Base-by-base conservation (phyloP, 2,797 vertebrate species). In the Dromococcyx pavoninus region DNA sequence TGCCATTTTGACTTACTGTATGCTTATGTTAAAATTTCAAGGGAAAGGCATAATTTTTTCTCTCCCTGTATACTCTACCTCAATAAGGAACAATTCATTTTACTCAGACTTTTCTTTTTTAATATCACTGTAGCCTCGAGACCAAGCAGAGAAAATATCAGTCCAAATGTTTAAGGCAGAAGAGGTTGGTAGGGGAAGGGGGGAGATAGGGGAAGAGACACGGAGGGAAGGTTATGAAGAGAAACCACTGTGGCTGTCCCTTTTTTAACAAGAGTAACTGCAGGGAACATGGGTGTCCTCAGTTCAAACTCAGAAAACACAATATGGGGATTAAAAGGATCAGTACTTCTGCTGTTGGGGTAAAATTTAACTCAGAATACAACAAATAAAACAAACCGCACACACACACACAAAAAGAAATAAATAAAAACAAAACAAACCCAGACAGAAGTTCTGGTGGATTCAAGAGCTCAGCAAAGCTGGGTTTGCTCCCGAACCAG, bases 61-160 rank as follows among this genome's bases (percentile, higher is more conserved):
- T 78, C 56, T 92, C 41, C 37, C 35, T 64, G 35, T 88, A 70
- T 67, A 51, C 75, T 65, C 41, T 84, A 28, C 60, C 41, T 94
- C 83, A 90, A 91, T 90, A 94, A 93, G 77, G 60, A 72, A 86
- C 88, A 78, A 82, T 90, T 80, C 53, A 54, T 93, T 96, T 91
- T 84, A 66, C 70, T 86, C 83, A 51, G 35, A 79, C 56, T 93
- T 89, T 82, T 67, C 60, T 85, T 91, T 95, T 96, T 95, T 90
- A 96, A 88, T 94, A 90, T 82, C 86, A 76, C 77, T 64, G 44
- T 79, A 91, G 82, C 82, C 43, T 60, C 80, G 87, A 94, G 87
- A 94, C 85, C 33, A 86, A 67, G 32, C 39, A 94, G 56, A 83
- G 79, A 93, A 94, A 96, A 93, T 93, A 96, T 73, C 89, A 95